Conservation (phyloP, 37 sponge, comb jelly and placozoan species). For the Ianthella basta region DNA sequence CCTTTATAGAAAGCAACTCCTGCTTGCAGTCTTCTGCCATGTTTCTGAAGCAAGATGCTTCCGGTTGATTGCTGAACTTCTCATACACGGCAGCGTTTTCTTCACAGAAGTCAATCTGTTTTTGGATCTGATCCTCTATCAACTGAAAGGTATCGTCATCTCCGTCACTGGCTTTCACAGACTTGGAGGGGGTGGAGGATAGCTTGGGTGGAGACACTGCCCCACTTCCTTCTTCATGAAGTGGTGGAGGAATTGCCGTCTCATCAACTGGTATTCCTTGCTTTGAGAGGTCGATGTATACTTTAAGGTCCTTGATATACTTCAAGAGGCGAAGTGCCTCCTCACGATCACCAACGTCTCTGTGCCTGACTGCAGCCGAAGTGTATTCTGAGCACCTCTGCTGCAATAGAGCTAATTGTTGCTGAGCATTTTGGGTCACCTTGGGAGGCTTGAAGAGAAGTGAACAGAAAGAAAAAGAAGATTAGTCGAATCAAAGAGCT, state of each 20-base stretch:
- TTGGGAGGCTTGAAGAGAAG: too few species aligned
- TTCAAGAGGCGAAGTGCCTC: slow-evolving; percentile 60
- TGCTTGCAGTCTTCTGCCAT: slow-evolving; percentile 69
- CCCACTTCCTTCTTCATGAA: background rate
- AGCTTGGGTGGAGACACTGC: background rate
- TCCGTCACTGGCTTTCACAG: slow-evolving; percentile 56
- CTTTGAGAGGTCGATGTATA: slow-evolving; percentile 79
- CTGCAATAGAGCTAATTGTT: slow-evolving; percentile 65
- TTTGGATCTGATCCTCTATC: slow-evolving; percentile 65
- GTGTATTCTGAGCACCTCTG: slow-evolving; percentile 57
- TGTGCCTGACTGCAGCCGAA: slow-evolving; percentile 69
- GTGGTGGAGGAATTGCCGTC: slow-evolving; percentile 60
- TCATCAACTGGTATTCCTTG: slow-evolving; percentile 87
- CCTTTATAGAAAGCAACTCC: slow-evolving; percentile 77
- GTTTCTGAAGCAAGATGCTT: slow-evolving; percentile 74
- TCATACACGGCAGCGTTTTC: slow-evolving; percentile 65
- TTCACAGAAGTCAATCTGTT: slow-evolving; percentile 71
- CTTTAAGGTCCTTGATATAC: slow-evolving; percentile 81
- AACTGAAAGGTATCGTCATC: slow-evolving; percentile 73
- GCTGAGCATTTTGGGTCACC: slow-evolving; percentile 34
- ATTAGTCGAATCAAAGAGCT: too few species aligned
- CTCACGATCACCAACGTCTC: slow-evolving; percentile 55
- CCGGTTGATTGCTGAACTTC: slow-evolving; percentile 46
- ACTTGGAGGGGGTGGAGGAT: background rate
- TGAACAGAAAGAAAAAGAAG: too few species aligned